Percentiles rank a stretch among this genome's conserved stretches.
These are phyloP conservation scores for Ciona savignyi DNA, from an alignment of 23 tunicate genomes.

Conservation along the genomic window DNA sequence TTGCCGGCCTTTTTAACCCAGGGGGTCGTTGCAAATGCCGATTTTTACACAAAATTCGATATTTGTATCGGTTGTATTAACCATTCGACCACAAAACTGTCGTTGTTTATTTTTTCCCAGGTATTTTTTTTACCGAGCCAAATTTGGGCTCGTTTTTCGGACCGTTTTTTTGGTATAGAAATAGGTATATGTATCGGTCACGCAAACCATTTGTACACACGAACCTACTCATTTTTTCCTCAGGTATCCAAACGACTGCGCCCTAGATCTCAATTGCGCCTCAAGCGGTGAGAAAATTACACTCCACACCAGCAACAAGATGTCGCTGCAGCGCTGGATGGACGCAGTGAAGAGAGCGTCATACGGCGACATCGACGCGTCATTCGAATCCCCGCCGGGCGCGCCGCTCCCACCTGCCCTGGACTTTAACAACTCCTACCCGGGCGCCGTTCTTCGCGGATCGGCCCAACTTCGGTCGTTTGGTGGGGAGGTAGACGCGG, in stretches of 20 bases:
- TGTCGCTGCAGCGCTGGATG: slow-evolving; percentile 46
- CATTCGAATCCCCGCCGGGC: slow-evolving; percentile 11
- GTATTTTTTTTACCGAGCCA: too few relatives aligned
- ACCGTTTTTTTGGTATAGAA: too few relatives aligned
- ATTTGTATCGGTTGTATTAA: too few relatives aligned
- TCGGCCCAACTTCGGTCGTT: background rate
- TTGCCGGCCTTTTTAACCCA: too few relatives aligned
- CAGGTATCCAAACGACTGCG: slow-evolving; percentile 12
- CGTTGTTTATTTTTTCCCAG: too few relatives aligned
- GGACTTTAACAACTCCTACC: slow-evolving; percentile 1
- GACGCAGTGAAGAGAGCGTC: slow-evolving; percentile 26
- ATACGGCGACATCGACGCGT: slow-evolving; percentile 5
- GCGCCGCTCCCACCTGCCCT: slow-evolving; percentile 30
- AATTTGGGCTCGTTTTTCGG: too few relatives aligned
- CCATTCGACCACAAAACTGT: too few relatives aligned
- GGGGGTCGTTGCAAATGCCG: too few relatives aligned
- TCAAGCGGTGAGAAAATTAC: slow-evolving; percentile 3
- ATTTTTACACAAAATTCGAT: too few relatives aligned
- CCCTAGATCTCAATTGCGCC: slow-evolving; percentile 34
- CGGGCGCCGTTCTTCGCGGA: background rate
- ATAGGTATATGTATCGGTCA: too few relatives aligned
- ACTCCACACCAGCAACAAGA: slow-evolving; percentile 27
- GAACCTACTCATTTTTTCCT: background rate
- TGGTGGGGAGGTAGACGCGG: background rate
- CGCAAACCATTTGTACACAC: too few relatives aligned